Evolutionary conservation across 1,140 invertebrate species (phyloP).

Genomic region (Gerris buenoi): DNA sequence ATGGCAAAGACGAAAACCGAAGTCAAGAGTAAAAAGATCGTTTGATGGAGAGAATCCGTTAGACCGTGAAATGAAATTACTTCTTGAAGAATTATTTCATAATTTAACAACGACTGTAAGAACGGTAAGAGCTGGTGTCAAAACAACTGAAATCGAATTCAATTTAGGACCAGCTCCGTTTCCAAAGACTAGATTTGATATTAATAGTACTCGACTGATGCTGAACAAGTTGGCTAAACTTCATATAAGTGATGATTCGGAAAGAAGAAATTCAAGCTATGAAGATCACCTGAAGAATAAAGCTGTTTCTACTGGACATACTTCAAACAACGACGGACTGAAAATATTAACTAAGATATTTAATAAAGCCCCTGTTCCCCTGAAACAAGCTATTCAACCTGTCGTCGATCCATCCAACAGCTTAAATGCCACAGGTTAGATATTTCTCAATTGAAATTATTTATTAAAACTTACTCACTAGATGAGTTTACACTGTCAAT

Average conservation of each 20-base stretch:
- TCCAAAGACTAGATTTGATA: conserved; percentile 3
- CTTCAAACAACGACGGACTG: conserved; percentile 32
- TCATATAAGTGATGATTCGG: conserved; percentile 3
- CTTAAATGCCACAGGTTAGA: neutral
- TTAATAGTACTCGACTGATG: conserved; percentile 8
- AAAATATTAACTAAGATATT: conserved; percentile 47
- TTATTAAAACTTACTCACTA: no score
- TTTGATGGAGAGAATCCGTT: neutral
- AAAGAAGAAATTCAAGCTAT: neutral
- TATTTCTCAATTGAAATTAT: no score
- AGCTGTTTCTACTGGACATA: conserved; percentile 7
- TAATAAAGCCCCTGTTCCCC: conserved; percentile 35
- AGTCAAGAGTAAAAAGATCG: neutral
- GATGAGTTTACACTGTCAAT: no score
- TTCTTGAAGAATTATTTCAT: conserved; percentile 17
- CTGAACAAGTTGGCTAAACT: conserved; percentile 13
- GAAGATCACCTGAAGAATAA: conserved; percentile 10
- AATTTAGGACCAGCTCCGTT: neutral
- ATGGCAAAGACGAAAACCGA: neutral
- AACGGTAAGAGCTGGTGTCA: neutral
- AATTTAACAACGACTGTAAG: conserved; percentile 11
- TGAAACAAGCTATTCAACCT: conserved; percentile 9
- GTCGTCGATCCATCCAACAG: neutral
- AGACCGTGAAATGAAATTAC: conserved; percentile 9
- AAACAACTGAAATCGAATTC: conserved; percentile 12